phyloP scores from a whole-genome alignment of 2,113 vertebrate species.

The Misgurnus anguillicaudatus region DNA sequence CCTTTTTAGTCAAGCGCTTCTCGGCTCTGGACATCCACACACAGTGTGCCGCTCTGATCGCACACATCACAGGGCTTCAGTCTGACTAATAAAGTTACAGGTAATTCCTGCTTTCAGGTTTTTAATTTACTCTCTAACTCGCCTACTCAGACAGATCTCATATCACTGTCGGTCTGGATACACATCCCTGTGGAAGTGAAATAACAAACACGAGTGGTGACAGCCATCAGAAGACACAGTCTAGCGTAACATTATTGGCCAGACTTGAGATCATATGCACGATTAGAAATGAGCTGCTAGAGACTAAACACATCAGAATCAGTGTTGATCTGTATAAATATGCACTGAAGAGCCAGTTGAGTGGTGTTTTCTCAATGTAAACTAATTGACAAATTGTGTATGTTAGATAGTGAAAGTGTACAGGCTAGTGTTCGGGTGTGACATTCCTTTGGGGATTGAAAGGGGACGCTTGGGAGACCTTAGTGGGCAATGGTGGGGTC shows the following conservation, averaged over 20 bases:
- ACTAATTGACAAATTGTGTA: not conserved
- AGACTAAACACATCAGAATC: not conserved
- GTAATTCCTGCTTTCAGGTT: not conserved
- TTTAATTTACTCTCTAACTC: not conserved
- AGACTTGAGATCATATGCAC: not conserved
- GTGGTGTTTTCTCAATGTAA: not conserved
- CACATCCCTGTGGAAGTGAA: not conserved
- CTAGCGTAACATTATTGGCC: not conserved
- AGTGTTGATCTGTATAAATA: not conserved
- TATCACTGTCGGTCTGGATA: not conserved
- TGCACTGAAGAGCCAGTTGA: not conserved
- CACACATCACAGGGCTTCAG: too few relatives aligned
- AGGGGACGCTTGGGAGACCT: constrained; percentile 46
- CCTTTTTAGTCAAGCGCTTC: too few relatives aligned
- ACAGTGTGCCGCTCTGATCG: too few relatives aligned
- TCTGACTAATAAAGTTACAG: not conserved
- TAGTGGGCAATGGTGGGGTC: constrained; percentile 35
- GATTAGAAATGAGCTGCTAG: not conserved
- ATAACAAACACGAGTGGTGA: not conserved
- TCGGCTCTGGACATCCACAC: too few relatives aligned
- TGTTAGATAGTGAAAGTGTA: constrained; percentile 12
- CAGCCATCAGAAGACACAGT: not conserved
- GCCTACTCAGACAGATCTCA: not conserved
- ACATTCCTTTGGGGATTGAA: constrained; percentile 54
- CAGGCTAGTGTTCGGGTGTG: constrained; percentile 14